Evolutionary conservation across 2,888 invertebrate species (phyloP).

Genomic region (Eupithecia exiguata): DNA sequence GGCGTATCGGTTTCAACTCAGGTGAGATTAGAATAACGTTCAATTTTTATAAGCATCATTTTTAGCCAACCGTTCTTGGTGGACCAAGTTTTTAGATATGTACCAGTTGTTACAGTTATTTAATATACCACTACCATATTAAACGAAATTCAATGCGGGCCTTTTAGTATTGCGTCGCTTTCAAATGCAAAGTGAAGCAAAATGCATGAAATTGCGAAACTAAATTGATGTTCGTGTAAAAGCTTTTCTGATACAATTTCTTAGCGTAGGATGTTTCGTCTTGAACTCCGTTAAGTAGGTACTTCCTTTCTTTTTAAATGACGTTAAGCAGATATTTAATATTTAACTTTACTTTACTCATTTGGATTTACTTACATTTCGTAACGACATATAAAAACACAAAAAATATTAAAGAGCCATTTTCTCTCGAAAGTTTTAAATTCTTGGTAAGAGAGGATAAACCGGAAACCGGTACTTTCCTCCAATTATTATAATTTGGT

Average conservation of each 20-base stretch:
- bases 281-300: background rate
- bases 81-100: background rate
- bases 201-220: background rate
- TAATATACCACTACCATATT: background rate
- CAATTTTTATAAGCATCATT: background rate
- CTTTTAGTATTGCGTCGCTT: background rate
- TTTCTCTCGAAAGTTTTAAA: constrained; percentile 8
- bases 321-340: background rate
- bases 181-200: background rate
- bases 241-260: background rate
- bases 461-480: background rate
- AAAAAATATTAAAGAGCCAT: constrained; percentile 1
- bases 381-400: background rate
- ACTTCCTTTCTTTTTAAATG: background rate
- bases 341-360: background rate
- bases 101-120: background rate
- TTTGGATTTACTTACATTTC: background rate
- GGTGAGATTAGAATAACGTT: constrained; percentile 54
- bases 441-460: constrained; percentile 6
- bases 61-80: background rate
- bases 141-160: background rate
- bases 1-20: constrained; percentile 80
- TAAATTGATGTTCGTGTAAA: background rate
- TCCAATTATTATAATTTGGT: constrained; percentile 14
- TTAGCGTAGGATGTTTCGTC: background rate